A percentile compares a stretch with the other conserved stretches of the same genome.
These are phyloP conservation scores for Philonicus albiceps DNA, from an alignment of 2,888 invertebrate genomes.

Conservation along the genomic window DNA sequence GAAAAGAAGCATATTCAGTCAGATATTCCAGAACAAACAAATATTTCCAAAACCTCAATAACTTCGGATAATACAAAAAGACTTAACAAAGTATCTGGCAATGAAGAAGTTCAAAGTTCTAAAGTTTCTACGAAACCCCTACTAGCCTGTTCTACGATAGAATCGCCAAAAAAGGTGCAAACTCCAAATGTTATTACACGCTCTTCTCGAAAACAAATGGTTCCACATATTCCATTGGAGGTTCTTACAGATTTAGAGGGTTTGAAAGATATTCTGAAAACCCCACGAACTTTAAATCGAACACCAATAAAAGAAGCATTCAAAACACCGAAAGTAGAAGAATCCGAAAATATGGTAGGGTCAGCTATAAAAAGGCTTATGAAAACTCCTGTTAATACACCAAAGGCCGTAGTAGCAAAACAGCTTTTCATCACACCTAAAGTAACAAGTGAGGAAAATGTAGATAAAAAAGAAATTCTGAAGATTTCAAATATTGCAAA, in stretches of 20 bases:
- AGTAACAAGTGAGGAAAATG: neutral
- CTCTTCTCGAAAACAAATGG: neutral
- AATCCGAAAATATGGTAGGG: conserved; percentile 4
- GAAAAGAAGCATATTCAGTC: neutral
- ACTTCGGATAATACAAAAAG: neutral
- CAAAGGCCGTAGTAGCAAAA: neutral
- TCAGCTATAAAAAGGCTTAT: conserved; percentile 53
- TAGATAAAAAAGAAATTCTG: conserved; percentile 48
- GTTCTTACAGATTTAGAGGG: neutral
- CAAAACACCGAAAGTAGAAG: conserved; percentile 48
- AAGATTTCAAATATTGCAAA: conserved; percentile 44
- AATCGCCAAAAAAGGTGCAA: neutral
- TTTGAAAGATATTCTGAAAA: neutral
- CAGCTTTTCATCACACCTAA: neutral
- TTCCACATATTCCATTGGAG: neutral
- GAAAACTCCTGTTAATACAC: conserved; percentile 48
- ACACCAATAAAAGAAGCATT: conserved; percentile 49
- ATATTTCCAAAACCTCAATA: neutral
- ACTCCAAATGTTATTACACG: neutral
- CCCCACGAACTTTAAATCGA: neutral
- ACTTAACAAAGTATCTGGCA: neutral
- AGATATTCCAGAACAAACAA: neutral
- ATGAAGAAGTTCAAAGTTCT: neutral
- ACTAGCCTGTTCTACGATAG: neutral
- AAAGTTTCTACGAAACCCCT: neutral